Evolutionary conservation across 1,140 invertebrate genomes (phyloP).

Genomic region (Helicoverpa armigera): DNA sequence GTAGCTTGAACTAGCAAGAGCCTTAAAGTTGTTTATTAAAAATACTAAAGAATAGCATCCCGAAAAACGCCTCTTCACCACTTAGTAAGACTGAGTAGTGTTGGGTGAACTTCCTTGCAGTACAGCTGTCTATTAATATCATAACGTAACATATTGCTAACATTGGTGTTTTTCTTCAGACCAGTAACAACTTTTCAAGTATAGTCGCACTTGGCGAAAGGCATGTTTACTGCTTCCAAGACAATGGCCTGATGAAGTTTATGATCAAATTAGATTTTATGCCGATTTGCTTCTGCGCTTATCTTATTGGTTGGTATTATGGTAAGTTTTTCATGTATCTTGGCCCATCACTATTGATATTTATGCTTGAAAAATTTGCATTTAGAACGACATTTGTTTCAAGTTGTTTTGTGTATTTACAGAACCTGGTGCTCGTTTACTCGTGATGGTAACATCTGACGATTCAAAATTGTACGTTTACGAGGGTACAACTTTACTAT

Average conservation of each 20-base stretch:
- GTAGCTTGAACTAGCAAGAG: no score
- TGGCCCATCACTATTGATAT: no score
- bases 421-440: constrained; percentile 89
- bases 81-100: no score
- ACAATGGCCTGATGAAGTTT: constrained; percentile 91
- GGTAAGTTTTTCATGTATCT: constrained; percentile 64
- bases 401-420: constrained; percentile 62
- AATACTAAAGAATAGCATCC: no score
- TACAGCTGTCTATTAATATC: no score
- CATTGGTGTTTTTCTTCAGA: constrained; percentile 69
- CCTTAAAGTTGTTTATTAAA: no score
- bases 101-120: no score
- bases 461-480: constrained; percentile 92
- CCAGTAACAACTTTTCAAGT: constrained; percentile 83
- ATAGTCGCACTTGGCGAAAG: constrained; percentile 91
- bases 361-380: no score
- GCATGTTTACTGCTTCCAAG: constrained; percentile 92
- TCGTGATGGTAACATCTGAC: constrained; percentile 90
- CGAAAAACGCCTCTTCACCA: no score
- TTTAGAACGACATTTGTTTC: no score
- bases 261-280: constrained; percentile 94
- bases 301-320: constrained; percentile 89
- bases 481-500: constrained; percentile 92
- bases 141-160: neutral
- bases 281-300: constrained; percentile 91